Evolutionary conservation across 2,113 vertebrate species (phyloP).

Genomic region (Carassius carassius): DNA sequence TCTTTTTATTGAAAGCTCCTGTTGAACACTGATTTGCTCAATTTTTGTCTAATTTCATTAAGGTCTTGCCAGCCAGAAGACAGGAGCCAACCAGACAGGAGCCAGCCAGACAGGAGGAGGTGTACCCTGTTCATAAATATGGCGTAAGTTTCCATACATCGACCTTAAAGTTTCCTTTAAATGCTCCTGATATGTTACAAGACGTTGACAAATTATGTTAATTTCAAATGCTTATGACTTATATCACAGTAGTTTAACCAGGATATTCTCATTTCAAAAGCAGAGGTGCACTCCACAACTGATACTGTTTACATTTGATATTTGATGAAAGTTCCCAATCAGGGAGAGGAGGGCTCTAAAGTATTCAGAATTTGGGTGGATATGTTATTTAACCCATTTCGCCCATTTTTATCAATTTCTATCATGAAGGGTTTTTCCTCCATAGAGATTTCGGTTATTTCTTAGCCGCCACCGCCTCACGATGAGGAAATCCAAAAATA

Average conservation of each 20-base stretch:
- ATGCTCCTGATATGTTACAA: conserved; percentile 15
- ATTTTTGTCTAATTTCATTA: no score
- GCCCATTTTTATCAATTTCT: background rate
- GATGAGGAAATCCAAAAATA: no score
- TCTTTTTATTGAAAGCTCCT: no score
- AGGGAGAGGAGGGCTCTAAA: conserved; percentile 20
- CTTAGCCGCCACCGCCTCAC: no score
- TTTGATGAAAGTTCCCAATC: conserved; percentile 16
- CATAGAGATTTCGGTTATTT: no score
- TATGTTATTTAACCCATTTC: conserved; percentile 11
- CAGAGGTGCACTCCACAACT: conserved; percentile 18
- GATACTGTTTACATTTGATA: conserved; percentile 21
- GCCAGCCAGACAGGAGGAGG: no score
- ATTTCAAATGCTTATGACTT: conserved; percentile 8
- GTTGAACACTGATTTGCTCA: background rate
- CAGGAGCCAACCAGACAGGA: no score
- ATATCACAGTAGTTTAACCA: background rate
- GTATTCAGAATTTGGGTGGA: conserved; percentile 20
- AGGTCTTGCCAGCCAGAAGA: no score
- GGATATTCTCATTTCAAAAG: background rate
- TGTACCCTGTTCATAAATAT: no score
- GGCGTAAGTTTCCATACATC: conserved; percentile 5
- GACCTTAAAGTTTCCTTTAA: background rate
- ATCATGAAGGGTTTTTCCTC: no score
- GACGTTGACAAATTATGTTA: conserved; percentile 1